Evolutionary conservation across 2,797 vertebrate genomes (phyloP).

Genomic region (Masticophis lateralis): DNA sequence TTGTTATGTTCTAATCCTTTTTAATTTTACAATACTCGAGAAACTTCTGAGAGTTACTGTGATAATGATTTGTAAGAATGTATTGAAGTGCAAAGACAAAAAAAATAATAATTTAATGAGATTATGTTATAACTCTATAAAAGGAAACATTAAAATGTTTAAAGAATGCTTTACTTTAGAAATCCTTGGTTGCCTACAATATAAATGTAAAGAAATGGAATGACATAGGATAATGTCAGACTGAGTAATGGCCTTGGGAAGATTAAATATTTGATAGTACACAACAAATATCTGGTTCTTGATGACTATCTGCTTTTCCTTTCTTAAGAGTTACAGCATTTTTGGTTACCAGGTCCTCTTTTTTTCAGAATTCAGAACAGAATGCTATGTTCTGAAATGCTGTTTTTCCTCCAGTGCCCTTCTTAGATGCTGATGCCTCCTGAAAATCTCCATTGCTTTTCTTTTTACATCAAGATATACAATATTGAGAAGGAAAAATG

Average conservation of each 20-base stretch:
- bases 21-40: slow-evolving; percentile 46
- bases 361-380: not conserved
- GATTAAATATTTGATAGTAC: not conserved
- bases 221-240: slow-evolving; percentile 4
- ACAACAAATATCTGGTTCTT: not conserved
- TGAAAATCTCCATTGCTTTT: not conserved
- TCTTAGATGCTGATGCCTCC: not conserved
- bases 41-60: slow-evolving; percentile 35
- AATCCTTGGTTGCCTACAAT: slow-evolving; percentile 24
- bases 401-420: not conserved
- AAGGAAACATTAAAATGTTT: slow-evolving; percentile 47
- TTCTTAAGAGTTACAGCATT: not conserved
- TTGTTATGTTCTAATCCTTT: slow-evolving; percentile 51
- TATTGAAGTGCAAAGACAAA: slow-evolving; percentile 32
- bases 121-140: slow-evolving; percentile 22
- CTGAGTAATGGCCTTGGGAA: not conserved
- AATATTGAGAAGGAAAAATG: not conserved
- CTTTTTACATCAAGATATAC: not conserved
- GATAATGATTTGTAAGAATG: slow-evolving; percentile 36
- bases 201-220: slow-evolving; percentile 28
- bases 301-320: not conserved
- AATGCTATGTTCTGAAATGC: not conserved
- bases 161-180: slow-evolving; percentile 30
- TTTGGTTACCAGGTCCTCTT: not conserved
- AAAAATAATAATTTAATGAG: slow-evolving; percentile 49